These are phyloP conservation scores for Rhinopomastus cyanomelas DNA, from an alignment of 2,113 vertebrate genomes.

Conservation along the genomic window DNA sequence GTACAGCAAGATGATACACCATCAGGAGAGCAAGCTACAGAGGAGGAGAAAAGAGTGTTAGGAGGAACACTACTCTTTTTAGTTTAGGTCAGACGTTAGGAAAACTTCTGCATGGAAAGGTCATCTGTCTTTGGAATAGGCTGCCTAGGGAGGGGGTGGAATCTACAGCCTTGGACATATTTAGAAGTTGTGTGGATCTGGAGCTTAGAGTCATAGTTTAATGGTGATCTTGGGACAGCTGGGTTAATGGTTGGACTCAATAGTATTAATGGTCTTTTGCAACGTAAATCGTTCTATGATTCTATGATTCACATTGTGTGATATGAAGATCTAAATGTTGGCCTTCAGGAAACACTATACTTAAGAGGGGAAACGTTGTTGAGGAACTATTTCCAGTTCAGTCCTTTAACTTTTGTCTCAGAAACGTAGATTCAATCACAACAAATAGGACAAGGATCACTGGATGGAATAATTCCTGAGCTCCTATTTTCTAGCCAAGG, in stretches of 20 bases:
- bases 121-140: too few species aligned
- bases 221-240: too few species aligned
- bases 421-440: not conserved
- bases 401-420: not conserved
- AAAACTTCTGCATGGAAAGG: too few species aligned
- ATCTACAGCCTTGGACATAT: too few species aligned
- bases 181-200: too few species aligned
- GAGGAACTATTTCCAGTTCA: not conserved
- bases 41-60: not conserved
- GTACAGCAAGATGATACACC: not conserved
- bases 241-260: too few species aligned
- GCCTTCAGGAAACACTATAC: not conserved
- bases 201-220: too few species aligned
- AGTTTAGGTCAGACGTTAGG: too few species aligned
- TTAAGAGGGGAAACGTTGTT: not conserved
- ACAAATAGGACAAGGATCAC: rapidly evolving
- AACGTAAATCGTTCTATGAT: too few species aligned
- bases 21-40: not conserved
- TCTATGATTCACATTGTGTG: not conserved
- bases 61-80: not conserved
- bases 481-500: not conserved
- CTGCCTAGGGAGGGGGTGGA: too few species aligned
- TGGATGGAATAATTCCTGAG: not conserved
- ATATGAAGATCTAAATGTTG: not conserved
- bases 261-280: too few species aligned